phyloP scores from a whole-genome alignment of 1,140 invertebrate genomes.

The Eufriesea mexicana region DNA sequence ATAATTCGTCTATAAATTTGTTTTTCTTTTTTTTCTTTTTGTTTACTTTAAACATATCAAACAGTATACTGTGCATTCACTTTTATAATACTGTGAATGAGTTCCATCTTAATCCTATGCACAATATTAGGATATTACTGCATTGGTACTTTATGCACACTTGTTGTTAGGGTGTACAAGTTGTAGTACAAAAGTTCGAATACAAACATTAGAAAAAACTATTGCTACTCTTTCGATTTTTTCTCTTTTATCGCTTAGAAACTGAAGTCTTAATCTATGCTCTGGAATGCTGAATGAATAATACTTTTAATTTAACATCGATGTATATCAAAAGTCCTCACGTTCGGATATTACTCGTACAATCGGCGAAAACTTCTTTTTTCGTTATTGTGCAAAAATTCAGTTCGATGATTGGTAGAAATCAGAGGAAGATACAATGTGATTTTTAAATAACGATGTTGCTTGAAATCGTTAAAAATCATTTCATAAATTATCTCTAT shows the following conservation, averaged over 20 bases:
- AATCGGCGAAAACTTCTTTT: conserved; percentile 11
- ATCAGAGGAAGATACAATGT: conserved; percentile 49
- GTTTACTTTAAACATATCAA: conserved; percentile 54
- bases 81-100: conserved; percentile 67
- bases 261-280: conserved; percentile 55
- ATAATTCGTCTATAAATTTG: conserved; percentile 52
- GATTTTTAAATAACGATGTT: conserved; percentile 23
- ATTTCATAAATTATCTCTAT: conserved; percentile 2
- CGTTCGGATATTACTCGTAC: conserved; percentile 30
- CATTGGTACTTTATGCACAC: conserved; percentile 17
- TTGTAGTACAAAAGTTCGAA: conserved; percentile 54
- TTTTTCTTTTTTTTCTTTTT: not conserved
- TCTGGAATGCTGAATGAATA: conserved; percentile 67
- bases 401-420: conserved; percentile 33
- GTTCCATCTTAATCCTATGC: conserved; percentile 54
- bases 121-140: conserved; percentile 54
- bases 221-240: conserved; percentile 23
- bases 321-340: conserved; percentile 47
- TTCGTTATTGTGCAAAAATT: conserved; percentile 43
- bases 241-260: conserved; percentile 38
- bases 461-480: conserved; percentile 17
- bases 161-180: conserved; percentile 38
- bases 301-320: conserved; percentile 59
- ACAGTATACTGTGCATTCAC: conserved; percentile 53
- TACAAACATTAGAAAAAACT: conserved; percentile 50